A percentile compares a stretch with the other conserved stretches of the same genome.
Evolutionary conservation across 2,888 invertebrate genomes (phyloP).

Genomic region (Mythimna impura): DNA sequence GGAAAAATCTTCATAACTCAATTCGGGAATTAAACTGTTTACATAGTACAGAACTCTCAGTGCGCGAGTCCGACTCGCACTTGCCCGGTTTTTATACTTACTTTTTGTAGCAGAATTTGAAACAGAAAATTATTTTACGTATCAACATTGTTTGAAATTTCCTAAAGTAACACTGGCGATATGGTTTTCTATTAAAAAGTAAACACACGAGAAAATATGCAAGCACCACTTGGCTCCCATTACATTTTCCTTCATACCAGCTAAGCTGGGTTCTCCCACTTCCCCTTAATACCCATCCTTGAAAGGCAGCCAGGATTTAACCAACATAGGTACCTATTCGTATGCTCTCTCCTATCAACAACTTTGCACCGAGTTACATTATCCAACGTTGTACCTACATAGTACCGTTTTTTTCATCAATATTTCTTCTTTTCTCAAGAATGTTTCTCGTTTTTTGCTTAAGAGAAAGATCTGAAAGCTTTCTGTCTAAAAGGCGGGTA

Average conservation of each 20-base stretch:
- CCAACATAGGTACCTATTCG: conserved; percentile 60
- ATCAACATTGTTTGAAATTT: background rate
- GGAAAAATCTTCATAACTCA: no score
- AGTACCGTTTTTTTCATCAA: conserved; percentile 34
- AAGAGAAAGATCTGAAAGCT: conserved; percentile 58
- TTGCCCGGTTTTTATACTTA: no score
- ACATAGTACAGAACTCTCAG: background rate
- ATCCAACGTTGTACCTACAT: conserved; percentile 57
- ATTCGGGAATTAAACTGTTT: no score
- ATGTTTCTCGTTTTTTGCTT: conserved; percentile 53
- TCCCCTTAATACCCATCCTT: conserved; percentile 62
- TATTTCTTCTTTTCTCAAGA: conserved; percentile 39
- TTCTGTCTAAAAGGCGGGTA: conserved; percentile 58
- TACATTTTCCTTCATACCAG: conserved; percentile 26
- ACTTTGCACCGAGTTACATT: conserved; percentile 75
- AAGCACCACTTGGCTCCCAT: conserved; percentile 37
- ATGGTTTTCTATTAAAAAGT: conserved; percentile 3
- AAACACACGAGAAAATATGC: conserved; percentile 27
- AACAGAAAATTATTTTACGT: background rate
- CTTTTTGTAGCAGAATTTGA: background rate
- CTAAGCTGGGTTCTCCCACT: conserved; percentile 35
- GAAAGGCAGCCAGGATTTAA: conserved; percentile 66
- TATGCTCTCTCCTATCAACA: conserved; percentile 72
- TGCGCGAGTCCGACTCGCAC: no score
- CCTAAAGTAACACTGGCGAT: background rate